These are phyloP conservation scores for Erebia ligea DNA, from an alignment of 2,888 invertebrate species.

Conservation along the genomic window DNA sequence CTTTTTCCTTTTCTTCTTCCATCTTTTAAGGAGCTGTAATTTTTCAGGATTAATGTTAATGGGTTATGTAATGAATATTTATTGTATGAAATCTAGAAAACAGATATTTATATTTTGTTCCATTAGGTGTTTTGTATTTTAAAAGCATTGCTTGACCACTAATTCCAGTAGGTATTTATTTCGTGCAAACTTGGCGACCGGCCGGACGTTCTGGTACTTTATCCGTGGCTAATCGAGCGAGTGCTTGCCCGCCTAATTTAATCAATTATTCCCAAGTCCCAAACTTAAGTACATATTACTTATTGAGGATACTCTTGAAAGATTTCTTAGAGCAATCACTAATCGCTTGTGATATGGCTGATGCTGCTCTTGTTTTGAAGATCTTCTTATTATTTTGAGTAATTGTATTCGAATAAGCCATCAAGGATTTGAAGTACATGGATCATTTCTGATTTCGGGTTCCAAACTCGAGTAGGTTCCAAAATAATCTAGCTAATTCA, in stretches of 20 bases:
- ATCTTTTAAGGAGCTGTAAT: no score
- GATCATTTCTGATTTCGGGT: no score
- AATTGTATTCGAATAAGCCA: not conserved
- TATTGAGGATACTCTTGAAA: conserved; percentile 17
- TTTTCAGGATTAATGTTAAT: not conserved
- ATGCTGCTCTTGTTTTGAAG: not conserved
- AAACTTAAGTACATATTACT: conserved; percentile 19
- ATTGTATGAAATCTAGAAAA: conserved; percentile 3
- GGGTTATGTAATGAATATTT: not conserved
- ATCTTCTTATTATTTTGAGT: not conserved
- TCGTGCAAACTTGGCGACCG: conserved; percentile 48
- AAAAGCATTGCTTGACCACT: conserved; percentile 55
- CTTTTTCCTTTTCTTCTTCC: not conserved
- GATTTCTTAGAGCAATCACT: not conserved
- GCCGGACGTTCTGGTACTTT: conserved; percentile 46
- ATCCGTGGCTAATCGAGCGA: conserved; percentile 63
- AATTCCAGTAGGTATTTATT: conserved; percentile 53
- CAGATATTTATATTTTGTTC: not conserved
- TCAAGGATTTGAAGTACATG: not conserved
- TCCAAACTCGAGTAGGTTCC: not conserved
- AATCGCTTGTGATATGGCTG: no score
- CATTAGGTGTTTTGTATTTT: conserved; percentile 34
- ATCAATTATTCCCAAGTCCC: conserved; percentile 53
- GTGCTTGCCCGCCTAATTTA: conserved; percentile 54
- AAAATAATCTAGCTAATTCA: not conserved